Evolutionary conservation across 2,888 invertebrate species (phyloP).

Genomic region (Bombylius discolor): DNA sequence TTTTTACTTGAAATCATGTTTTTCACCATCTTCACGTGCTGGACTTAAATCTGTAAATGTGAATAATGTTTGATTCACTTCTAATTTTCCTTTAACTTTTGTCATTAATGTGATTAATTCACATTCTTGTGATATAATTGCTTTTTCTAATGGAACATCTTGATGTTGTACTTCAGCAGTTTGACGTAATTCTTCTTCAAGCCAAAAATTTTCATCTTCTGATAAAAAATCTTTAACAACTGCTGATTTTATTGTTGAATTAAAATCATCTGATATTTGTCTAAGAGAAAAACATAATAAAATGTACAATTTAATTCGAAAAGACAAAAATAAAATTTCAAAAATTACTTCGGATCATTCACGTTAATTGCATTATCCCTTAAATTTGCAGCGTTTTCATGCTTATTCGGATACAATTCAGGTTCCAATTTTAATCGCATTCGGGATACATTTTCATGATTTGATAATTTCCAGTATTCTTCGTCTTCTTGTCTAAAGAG

Average conservation of each 20-base stretch:
- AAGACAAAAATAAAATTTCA: background rate
- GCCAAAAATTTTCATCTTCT: slow-evolving; percentile 35
- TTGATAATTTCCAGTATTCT: slow-evolving; percentile 46
- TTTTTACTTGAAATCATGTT: slow-evolving; percentile 37
- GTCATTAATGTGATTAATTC: slow-evolving; percentile 48
- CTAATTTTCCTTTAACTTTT: slow-evolving; percentile 46
- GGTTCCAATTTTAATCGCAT: slow-evolving; percentile 49
- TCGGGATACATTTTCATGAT: slow-evolving; percentile 46
- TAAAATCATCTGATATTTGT: slow-evolving; percentile 31
- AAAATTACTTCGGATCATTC: slow-evolving; percentile 29
- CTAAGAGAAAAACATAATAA: slow-evolving; percentile 9
- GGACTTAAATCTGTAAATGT: slow-evolving; percentile 46
- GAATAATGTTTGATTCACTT: slow-evolving; percentile 45
- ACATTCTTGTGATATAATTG: slow-evolving; percentile 46
- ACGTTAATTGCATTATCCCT: slow-evolving; percentile 42
- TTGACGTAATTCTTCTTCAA: slow-evolving; percentile 39
- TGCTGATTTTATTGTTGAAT: slow-evolving; percentile 36
- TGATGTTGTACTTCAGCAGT: slow-evolving; percentile 35
- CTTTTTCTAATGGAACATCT: slow-evolving; percentile 42
- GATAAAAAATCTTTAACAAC: slow-evolving; percentile 35
- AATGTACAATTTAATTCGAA: too few species aligned
- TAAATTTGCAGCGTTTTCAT: slow-evolving; percentile 45
- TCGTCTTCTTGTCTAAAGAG: slow-evolving; percentile 27
- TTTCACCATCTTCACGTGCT: slow-evolving; percentile 39
- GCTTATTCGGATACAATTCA: slow-evolving; percentile 43